phyloP scores from a whole-genome alignment of 1,140 invertebrate genomes.

The Sesamia nonagrioides region DNA sequence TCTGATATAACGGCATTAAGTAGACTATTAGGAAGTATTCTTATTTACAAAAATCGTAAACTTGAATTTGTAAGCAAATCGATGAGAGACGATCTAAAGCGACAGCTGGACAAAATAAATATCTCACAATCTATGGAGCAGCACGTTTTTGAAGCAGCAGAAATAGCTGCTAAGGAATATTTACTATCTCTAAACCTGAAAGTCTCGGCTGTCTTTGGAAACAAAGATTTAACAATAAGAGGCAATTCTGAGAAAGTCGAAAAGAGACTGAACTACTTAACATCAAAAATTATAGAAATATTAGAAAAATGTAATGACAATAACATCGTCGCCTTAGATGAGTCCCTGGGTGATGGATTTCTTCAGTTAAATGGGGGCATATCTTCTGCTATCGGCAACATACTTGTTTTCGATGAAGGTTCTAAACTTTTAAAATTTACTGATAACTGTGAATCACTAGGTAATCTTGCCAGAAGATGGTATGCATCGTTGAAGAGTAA shows the following conservation, averaged over 20 bases:
- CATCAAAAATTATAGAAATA: slow-evolving; percentile 12
- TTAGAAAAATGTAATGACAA: background rate
- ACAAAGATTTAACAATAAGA: slow-evolving; percentile 35
- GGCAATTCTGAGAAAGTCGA: slow-evolving; percentile 23
- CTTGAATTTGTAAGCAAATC: slow-evolving; percentile 6
- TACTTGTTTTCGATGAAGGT: slow-evolving; percentile 25
- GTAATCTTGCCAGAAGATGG: slow-evolving; percentile 1
- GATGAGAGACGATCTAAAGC: background rate
- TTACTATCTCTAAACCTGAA: background rate
- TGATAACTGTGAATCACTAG: slow-evolving; percentile 1
- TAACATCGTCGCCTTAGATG: slow-evolving; percentile 15
- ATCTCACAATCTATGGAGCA: background rate
- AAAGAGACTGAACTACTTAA: slow-evolving; percentile 34
- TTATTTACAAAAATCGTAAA: slow-evolving; percentile 21
- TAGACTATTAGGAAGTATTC: slow-evolving; percentile 21
- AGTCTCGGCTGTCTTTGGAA: slow-evolving; percentile 21
- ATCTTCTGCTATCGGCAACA: slow-evolving; percentile 29
- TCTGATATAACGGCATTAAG: background rate
- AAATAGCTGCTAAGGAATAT: background rate
- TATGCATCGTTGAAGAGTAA: slow-evolving; percentile 5
- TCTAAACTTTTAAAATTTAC: slow-evolving; percentile 33
- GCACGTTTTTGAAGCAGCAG: slow-evolving; percentile 3
- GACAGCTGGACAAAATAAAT: slow-evolving; percentile 13
- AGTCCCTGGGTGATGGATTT: slow-evolving; percentile 27
- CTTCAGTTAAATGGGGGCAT: slow-evolving; percentile 39